phyloP scores from a whole-genome alignment of 1,140 invertebrate genomes.

The Laodelphax striatellus region DNA sequence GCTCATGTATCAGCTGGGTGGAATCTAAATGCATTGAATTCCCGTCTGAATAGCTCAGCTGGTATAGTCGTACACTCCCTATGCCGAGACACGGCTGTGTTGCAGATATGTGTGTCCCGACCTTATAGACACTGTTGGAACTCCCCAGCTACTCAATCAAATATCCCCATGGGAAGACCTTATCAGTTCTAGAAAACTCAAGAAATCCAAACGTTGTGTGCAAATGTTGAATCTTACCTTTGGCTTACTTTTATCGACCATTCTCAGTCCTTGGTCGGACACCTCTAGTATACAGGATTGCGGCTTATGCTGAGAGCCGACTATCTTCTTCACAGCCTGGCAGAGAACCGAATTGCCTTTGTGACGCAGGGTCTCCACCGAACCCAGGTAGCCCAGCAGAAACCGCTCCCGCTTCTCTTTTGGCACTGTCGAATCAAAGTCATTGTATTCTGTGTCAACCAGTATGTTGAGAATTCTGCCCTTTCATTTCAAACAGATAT shows the following conservation, averaged over 20 bases:
- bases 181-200: too few species aligned
- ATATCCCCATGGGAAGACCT: too few species aligned
- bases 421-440: conserved; percentile 76
- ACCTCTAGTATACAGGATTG: conserved; percentile 82
- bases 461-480: conserved; percentile 96
- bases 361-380: conserved; percentile 86
- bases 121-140: too few species aligned
- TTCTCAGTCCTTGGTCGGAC: conserved; percentile 86
- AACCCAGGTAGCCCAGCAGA: conserved; percentile 86
- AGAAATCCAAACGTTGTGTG: neutral
- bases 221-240: conserved; percentile 39
- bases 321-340: conserved; percentile 72
- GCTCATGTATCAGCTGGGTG: too few species aligned
- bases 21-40: too few species aligned
- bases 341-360: conserved; percentile 85
- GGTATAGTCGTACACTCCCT: too few species aligned
- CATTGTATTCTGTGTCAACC: conserved; percentile 90
- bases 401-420: conserved; percentile 81
- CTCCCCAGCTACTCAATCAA: too few species aligned
- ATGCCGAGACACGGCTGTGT: too few species aligned
- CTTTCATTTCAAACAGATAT: too few species aligned
- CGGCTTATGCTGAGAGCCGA: conserved; percentile 50
- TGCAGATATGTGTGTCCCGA: too few species aligned
- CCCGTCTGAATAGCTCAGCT: too few species aligned
- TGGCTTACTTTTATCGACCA: conserved; percentile 79